Evolutionary conservation across 2,797 vertebrate genomes (phyloP).

Genomic region (Urosaurus nigricauda): DNA sequence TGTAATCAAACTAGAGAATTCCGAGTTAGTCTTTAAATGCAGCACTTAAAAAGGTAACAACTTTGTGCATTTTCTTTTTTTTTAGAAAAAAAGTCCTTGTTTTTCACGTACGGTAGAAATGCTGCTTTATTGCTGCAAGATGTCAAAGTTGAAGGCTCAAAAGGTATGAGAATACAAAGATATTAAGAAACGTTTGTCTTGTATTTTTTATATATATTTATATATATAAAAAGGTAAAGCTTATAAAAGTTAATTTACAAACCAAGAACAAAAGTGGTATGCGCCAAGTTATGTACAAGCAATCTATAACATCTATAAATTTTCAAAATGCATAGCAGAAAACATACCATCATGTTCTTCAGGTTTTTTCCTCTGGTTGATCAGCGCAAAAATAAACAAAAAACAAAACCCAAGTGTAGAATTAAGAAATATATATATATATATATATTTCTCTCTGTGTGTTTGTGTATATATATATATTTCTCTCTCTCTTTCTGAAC

Average conservation of each 20-base stretch:
- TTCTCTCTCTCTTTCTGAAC: constrained; percentile 10
- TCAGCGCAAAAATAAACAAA: constrained; percentile 69
- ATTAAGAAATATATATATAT: background rate
- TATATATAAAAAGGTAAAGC: constrained; percentile 99
- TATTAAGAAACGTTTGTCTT: constrained; percentile 92
- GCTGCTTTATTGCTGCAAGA: constrained; percentile 96
- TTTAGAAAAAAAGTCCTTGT: constrained; percentile 94
- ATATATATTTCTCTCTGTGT: too few relatives aligned
- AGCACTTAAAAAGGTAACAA: constrained; percentile 97
- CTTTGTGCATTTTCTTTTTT: constrained; percentile 85
- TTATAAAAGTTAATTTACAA: constrained; percentile 99
- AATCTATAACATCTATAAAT: constrained; percentile 88
- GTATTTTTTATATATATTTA: constrained; percentile 86
- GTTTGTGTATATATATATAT: background rate
- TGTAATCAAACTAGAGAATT: constrained; percentile 93
- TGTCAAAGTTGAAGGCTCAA: constrained; percentile 98
- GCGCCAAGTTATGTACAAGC: constrained; percentile 98
- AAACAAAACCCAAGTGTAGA: constrained; percentile 63
- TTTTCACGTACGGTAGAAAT: constrained; percentile 93
- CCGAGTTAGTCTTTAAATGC: constrained; percentile 91
- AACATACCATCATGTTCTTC: constrained; percentile 88
- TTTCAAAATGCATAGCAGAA: constrained; percentile 95
- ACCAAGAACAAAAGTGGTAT: constrained; percentile 98
- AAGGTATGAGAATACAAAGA: constrained; percentile 98
- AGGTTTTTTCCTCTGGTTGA: constrained; percentile 68